Percentiles rank a stretch among this genome's conserved stretches.
Conservation (phyloP, 1,140 invertebrate genomes). For the Tetragnatha versicolor region DNA sequence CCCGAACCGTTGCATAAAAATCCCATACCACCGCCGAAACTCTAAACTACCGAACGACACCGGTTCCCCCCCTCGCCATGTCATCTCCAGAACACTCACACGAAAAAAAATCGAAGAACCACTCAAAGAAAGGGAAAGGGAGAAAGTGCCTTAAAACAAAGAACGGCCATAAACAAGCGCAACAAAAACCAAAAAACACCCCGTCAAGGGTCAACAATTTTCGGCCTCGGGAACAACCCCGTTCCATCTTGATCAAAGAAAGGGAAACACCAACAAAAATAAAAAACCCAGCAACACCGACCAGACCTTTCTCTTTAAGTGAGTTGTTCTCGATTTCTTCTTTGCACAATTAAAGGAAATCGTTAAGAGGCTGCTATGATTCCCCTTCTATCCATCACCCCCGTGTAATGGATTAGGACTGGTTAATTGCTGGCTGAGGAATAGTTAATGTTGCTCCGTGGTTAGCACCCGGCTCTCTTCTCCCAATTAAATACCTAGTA, state of each 20-base stretch:
- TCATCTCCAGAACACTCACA: no score
- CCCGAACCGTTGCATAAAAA: no score
- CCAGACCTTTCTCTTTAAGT: slow-evolving; percentile 31
- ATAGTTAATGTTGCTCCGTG: slow-evolving; percentile 2
- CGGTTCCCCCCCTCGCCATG: no score
- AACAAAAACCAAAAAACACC: no score
- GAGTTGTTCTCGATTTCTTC: slow-evolving; percentile 29
- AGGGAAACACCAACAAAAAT: background rate
- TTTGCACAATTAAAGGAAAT: slow-evolving; percentile 41
- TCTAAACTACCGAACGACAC: no score
- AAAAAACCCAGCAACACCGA: background rate
- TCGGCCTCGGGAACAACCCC: background rate
- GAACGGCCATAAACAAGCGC: no score
- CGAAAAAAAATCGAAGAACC: no score
- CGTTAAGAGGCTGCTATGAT: slow-evolving; percentile 44
- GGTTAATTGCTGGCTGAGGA: slow-evolving; percentile 22
- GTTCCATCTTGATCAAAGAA: background rate
- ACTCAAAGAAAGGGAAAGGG: no score
- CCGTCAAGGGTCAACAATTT: background rate
- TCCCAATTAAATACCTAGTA: no score
- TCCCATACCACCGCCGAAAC: no score
- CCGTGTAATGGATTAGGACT: slow-evolving; percentile 23
- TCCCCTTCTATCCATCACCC: background rate
- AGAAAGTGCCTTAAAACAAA: no score
- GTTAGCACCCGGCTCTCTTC: background rate